A percentile compares a stretch with the other conserved stretches of the same genome.
Conservation (phyloP, 2,888 invertebrate species). For the Fragum sueziense region DNA sequence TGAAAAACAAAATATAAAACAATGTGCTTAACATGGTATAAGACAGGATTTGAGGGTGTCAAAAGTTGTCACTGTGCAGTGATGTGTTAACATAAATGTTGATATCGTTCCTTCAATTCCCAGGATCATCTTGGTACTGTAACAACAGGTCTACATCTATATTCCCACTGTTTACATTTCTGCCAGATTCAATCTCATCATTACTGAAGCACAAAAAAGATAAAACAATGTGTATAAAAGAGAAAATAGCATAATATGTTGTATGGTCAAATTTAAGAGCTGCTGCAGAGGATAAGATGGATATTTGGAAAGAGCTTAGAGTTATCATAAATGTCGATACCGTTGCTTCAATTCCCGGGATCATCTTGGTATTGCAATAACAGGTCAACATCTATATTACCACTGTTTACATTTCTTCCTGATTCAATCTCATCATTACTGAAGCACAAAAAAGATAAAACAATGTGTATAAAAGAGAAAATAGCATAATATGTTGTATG, state of each 20-base stretch:
- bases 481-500: not conserved
- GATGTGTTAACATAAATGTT: not conserved
- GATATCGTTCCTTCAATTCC: not conserved
- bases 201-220: not conserved
- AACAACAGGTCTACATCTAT: constrained; percentile 27
- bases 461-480: not conserved
- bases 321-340: not conserved
- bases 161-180: constrained; percentile 30
- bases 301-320: too few species aligned
- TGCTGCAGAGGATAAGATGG: not conserved
- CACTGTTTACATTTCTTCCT: constrained; percentile 23
- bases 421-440: constrained; percentile 3
- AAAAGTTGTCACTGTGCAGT: not conserved
- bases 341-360: not conserved
- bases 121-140: not conserved
- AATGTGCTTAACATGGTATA: not conserved
- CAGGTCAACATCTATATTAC: constrained; percentile 25
- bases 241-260: not conserved
- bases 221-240: not conserved
- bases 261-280: not conserved
- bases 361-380: not conserved
- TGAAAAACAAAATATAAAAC: not conserved
- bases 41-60: not conserved
- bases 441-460: not conserved
- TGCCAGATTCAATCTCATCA: constrained; percentile 1